Percentiles rank a stretch among this genome's conserved stretches.
These are phyloP conservation scores for Crypturellus undulatus DNA, from an alignment of 2,113 vertebrate species.

Conservation along the genomic window DNA sequence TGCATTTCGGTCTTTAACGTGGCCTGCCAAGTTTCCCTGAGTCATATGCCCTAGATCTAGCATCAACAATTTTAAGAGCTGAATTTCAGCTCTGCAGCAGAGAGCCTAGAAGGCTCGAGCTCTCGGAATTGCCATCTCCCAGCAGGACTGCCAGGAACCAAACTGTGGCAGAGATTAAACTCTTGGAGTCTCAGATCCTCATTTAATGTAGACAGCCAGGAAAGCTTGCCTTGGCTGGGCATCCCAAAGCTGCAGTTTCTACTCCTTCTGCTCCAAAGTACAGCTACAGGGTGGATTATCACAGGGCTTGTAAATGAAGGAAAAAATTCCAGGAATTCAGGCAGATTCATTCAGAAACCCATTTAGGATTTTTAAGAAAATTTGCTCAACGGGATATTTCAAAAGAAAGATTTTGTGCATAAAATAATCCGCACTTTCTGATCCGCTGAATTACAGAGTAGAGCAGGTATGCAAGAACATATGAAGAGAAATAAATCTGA, in stretches of 20 bases:
- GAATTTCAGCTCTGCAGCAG: background rate
- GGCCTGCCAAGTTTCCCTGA: accelerated
- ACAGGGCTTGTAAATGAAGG: background rate
- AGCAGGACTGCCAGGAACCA: background rate
- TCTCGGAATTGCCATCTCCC: background rate
- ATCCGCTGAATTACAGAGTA: background rate
- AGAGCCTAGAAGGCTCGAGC: background rate
- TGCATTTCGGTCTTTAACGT: accelerated
- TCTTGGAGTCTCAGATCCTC: background rate
- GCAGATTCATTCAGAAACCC: background rate
- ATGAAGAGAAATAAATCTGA: background rate
- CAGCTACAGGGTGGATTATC: background rate
- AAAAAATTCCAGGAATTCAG: accelerated
- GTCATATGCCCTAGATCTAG: background rate
- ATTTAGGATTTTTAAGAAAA: background rate
- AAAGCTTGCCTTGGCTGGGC: background rate
- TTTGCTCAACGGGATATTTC: background rate
- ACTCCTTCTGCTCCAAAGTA: background rate
- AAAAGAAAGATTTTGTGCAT: background rate
- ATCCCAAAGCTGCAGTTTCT: accelerated
- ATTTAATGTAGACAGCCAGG: background rate
- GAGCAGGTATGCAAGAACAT: background rate
- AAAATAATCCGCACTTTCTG: background rate
- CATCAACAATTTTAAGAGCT: background rate
- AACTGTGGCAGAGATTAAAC: background rate